These are phyloP conservation scores for Takifugu bimaculatus DNA, from an alignment of 2,113 vertebrate genomes.

Conservation along the genomic window DNA sequence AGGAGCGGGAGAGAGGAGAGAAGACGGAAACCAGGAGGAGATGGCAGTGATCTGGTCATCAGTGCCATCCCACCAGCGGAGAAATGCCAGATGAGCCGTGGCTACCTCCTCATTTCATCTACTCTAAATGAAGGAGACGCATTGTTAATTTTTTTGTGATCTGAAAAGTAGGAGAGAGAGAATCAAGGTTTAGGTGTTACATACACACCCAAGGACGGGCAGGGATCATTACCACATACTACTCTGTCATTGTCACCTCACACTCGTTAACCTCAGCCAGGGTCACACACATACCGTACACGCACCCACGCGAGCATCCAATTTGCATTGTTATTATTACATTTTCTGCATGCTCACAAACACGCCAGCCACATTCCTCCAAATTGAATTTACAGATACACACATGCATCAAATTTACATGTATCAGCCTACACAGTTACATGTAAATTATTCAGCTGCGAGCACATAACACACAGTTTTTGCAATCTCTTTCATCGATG, in stretches of 20 bases:
- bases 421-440: conserved; percentile 34
- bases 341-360: conserved; percentile 39
- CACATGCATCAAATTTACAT: conserved; percentile 54
- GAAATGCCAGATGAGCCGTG: too few species aligned
- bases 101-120: too few species aligned
- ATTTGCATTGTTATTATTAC: conserved; percentile 63
- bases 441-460: conserved; percentile 33
- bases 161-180: conserved; percentile 8
- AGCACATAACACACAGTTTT: neutral
- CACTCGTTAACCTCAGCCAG: conserved; percentile 59
- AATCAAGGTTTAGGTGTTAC: conserved; percentile 38
- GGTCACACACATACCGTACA: conserved; percentile 29
- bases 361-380: conserved; percentile 52
- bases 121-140: too few species aligned
- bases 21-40: too few species aligned
- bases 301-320: conserved; percentile 6
- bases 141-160: too few species aligned
- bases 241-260: conserved; percentile 51
- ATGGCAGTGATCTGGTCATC: too few species aligned
- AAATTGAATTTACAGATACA: conserved; percentile 58
- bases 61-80: too few species aligned
- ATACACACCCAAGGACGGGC: conserved; percentile 32
- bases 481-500: conserved; percentile 20
- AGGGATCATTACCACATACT: conserved; percentile 51
- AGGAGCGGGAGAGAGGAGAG: too few species aligned